Conservation (phyloP, 2,797 vertebrate species). For the Jordanella pulchra region DNA sequence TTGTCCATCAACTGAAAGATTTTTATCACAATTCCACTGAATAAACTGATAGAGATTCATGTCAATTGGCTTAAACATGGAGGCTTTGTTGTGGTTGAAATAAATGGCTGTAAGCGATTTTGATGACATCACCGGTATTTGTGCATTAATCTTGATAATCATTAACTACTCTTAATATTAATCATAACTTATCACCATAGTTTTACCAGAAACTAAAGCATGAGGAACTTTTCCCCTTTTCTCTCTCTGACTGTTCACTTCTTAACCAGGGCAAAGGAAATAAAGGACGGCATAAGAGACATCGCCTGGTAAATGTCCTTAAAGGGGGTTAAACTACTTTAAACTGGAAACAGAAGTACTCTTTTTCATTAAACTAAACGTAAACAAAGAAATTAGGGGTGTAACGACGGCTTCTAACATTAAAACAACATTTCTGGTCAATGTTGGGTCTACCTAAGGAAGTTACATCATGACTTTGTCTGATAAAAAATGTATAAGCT, state of each 20-base stretch:
- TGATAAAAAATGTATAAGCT: no score
- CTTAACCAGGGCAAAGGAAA: slow-evolving; percentile 84
- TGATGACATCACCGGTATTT: slow-evolving; percentile 10
- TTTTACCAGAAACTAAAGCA: slow-evolving; percentile 49
- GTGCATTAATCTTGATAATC: slow-evolving; percentile 12
- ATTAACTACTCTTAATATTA: slow-evolving; percentile 25
- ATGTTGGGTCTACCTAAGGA: not conserved
- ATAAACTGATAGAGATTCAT: not conserved
- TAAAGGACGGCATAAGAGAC: slow-evolving; percentile 83
- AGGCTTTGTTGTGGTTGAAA: slow-evolving; percentile 23
- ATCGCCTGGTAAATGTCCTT: slow-evolving; percentile 81
- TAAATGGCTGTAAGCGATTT: slow-evolving; percentile 8
- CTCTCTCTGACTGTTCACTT: slow-evolving; percentile 71
- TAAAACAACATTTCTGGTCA: not conserved
- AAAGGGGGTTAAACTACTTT: slow-evolving; percentile 44
- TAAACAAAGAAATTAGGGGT: slow-evolving; percentile 10
- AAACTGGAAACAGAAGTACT: slow-evolving; percentile 25
- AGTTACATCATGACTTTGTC: not conserved
- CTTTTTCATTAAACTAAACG: slow-evolving; percentile 26
- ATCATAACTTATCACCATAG: slow-evolving; percentile 31
- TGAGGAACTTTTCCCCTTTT: slow-evolving; percentile 45
- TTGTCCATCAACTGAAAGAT: not conserved
- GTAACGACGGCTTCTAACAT: not conserved
- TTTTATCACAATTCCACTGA: not conserved
- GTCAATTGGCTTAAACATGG: slow-evolving; percentile 23